Conservation (phyloP, 2,888 invertebrate genomes). For the Drosophila borborema region DNA sequence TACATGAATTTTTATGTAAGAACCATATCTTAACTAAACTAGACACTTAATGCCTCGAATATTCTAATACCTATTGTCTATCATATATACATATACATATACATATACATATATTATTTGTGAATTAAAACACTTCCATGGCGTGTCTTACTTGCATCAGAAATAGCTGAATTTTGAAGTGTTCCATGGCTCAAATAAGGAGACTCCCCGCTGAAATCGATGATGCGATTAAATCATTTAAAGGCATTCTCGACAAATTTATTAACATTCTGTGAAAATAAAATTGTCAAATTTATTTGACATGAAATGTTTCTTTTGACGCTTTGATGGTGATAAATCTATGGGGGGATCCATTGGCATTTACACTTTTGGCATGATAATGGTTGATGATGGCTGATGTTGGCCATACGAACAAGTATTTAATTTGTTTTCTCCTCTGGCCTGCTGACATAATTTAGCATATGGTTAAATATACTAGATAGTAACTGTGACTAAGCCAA, state of each 20-base stretch:
- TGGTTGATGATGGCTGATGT: not conserved
- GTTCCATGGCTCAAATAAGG: not conserved
- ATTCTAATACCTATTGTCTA: not conserved
- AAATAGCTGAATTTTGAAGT: not conserved
- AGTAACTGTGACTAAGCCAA: constrained; percentile 8
- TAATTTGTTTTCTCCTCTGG: not conserved
- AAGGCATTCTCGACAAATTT: not conserved
- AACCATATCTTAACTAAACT: not conserved
- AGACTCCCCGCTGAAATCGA: not conserved
- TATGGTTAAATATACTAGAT: constrained; percentile 4
- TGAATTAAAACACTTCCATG: not conserved
- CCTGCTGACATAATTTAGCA: constrained; percentile 12
- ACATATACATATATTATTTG: not conserved
- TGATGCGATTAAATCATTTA: not conserved
- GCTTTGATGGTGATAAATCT: not conserved
- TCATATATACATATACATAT: not conserved
- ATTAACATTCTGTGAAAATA: not conserved
- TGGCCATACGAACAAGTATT: not conserved
- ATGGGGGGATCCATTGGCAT: not conserved
- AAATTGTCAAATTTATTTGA: not conserved
- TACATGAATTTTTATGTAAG: not conserved
- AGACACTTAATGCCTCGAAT: not conserved
- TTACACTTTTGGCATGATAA: not conserved
- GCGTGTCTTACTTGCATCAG: not conserved
- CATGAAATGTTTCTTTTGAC: not conserved